Conservation (phyloP, 2,113 vertebrate species). For the Ophthalmotilapia sp. region DNA sequence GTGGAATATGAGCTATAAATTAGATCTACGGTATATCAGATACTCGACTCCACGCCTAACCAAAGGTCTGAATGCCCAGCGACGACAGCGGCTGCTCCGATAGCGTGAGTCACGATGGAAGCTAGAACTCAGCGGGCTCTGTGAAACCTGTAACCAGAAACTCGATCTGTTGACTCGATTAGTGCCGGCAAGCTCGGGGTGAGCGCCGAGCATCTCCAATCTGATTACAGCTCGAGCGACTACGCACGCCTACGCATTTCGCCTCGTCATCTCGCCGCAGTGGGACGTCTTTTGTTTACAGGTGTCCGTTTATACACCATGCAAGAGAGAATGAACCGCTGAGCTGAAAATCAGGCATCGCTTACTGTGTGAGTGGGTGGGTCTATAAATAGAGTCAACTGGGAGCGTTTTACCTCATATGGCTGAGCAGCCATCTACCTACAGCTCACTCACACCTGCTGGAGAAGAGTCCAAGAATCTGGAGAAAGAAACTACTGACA, state of each 20-base stretch:
- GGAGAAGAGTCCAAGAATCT: accelerated
- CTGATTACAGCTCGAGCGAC: neutral
- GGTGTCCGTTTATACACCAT: neutral
- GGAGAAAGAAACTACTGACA: neutral
- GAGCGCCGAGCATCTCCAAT: neutral
- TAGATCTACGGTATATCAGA: neutral
- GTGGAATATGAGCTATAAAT: neutral
- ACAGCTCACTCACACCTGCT: neutral
- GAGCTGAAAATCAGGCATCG: neutral
- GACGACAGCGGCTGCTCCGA: neutral
- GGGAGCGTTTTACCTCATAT: neutral
- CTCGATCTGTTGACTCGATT: neutral
- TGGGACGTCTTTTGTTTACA: neutral
- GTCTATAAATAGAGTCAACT: neutral
- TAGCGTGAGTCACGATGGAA: neutral
- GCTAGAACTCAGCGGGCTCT: neutral
- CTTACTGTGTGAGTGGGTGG: neutral
- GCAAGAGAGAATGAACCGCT: neutral
- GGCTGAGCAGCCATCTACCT: neutral
- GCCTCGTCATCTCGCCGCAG: neutral
- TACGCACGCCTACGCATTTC: neutral
- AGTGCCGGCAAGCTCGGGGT: neutral
- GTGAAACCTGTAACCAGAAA: neutral
- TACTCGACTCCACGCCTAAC: neutral
- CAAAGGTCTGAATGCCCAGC: neutral